These are phyloP conservation scores for Sula dactylatra DNA, from an alignment of 2,113 vertebrate genomes.

Conservation along the genomic window DNA sequence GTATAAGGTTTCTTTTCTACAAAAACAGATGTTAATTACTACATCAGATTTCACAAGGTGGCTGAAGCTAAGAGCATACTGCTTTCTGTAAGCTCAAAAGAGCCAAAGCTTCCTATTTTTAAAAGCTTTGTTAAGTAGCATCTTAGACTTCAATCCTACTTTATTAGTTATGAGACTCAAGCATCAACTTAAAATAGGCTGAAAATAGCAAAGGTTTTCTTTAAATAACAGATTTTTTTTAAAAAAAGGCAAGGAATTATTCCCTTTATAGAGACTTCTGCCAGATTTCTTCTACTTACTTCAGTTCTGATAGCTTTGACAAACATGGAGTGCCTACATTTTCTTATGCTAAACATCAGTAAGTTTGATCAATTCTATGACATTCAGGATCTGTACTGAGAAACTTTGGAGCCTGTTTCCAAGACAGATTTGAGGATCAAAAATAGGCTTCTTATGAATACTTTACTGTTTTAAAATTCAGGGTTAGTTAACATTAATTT, in stretches of 20 bases:
- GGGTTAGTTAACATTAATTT: conserved; percentile 2
- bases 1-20: not conserved
- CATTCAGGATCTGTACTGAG: not conserved
- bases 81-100: not conserved
- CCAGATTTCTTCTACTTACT: not conserved
- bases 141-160: not conserved
- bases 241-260: not conserved
- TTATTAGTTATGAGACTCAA: not conserved
- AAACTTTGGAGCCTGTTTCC: not conserved
- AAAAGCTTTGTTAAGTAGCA: not conserved
- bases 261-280: not conserved
- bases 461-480: not conserved
- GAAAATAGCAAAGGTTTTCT: not conserved
- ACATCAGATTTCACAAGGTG: not conserved
- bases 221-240: not conserved
- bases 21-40: not conserved
- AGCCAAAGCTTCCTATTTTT: not conserved
- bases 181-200: not conserved
- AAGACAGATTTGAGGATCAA: not conserved
- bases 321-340: not conserved
- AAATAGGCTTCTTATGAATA: not conserved
- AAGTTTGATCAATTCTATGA: not conserved
- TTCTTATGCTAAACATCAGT: not conserved
- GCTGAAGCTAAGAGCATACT: not conserved
- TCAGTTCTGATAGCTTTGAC: not conserved